Base-by-base conservation (phyloP, 1,140 invertebrate species). In the Lepidurus apus region DNA sequence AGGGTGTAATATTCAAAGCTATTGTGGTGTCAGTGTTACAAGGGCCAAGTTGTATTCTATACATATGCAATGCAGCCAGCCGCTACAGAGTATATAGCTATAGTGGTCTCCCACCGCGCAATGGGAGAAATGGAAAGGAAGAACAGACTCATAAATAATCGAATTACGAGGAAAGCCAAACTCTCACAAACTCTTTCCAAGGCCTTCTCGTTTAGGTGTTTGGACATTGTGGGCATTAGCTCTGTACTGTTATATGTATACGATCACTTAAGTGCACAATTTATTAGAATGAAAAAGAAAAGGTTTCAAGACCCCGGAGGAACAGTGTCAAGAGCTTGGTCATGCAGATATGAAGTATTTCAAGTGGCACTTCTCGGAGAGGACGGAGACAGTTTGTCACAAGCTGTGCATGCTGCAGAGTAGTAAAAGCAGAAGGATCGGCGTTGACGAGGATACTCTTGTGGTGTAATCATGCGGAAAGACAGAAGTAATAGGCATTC, bases 381-480 rank as follows among this genome's bases (percentile, higher is more conserved):
- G n/a, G n/a, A n/a, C 26, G 7, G 21, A 65, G 53, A 5, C 6
- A 65, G 53, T 65, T 65, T 65, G 21, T 65, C 53, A 17, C 53
- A 17, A 65, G 53, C 8, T 65, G 53, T 65, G 8, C 21, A 21
- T 65, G 9, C 21, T 65, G 21, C 6, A 34, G 34, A 34, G 34
- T 34, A 2, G 0, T 21, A 65, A n/a, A 17, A 65, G 53, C 17
- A 65, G 21, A 65, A n/a, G 17, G 17, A 13, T 65, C 9, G 7
- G 13, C 53, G 53, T 17, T 65, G 53, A 65, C 53, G 53, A 65
- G 53, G 9, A 9, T 13, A 65, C 21, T 65, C 53, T 65, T 65
- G 53, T 65, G 53, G 21, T 65, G 53, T 65, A 65, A 65, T 65
- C 53, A n/a, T 65, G 53, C 53, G 21, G 53, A 65, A 65, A 65